Evolutionary conservation across 2,113 vertebrate genomes (phyloP), one percentile per base, ranked within the genome.

Genomic region (Prunella fulvescens): DNA sequence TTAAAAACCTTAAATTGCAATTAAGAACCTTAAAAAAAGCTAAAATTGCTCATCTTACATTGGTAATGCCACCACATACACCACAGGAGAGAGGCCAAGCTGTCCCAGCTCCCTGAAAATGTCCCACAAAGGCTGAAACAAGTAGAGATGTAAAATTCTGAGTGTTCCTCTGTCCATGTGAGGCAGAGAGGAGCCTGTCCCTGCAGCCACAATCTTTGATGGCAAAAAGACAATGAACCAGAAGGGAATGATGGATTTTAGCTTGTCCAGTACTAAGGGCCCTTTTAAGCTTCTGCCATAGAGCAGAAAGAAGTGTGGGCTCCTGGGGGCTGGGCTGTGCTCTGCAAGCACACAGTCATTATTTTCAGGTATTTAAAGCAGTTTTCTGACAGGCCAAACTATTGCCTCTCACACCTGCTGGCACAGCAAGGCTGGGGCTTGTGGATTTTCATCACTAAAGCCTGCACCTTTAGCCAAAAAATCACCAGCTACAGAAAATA

Each of bases 131-230:
- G 35, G 7, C 70, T 20, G n/a, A 85, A 66, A 33, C 7, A 28
- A 50, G 42, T 0, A 50, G 56, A 7, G 17, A 17, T 47, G 35
- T 7, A 29, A 70, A 84, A 51, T 56, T 24, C 45, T 22, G 1
- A 9, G 14, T 15, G 35, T 26, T 70, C 57, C 47, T 0, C 44
- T 56, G 53, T 3, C 58, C 56, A 13, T 0, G 0, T 1, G 5
- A 22, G 53, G 47, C 66, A 39, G 73, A 70, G 73, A 10, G 72
- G 31, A 65, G 48, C 31, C 56, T 22, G 26, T 24, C 35, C 6
- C 71, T 39, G 39, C 40, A 88, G 35, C 12, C 39, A 7, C 20
- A n/a, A n/a, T 1, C 39, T 44, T 7, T 16, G 42, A 20, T 19
- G 22, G 54, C 37, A 44, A 54, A 92, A 62, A 37, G 37, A 57